Percentiles rank a stretch among this genome's conserved stretches.
Conservation (phyloP, 2,888 invertebrate genomes). For the Desoria tigrina region DNA sequence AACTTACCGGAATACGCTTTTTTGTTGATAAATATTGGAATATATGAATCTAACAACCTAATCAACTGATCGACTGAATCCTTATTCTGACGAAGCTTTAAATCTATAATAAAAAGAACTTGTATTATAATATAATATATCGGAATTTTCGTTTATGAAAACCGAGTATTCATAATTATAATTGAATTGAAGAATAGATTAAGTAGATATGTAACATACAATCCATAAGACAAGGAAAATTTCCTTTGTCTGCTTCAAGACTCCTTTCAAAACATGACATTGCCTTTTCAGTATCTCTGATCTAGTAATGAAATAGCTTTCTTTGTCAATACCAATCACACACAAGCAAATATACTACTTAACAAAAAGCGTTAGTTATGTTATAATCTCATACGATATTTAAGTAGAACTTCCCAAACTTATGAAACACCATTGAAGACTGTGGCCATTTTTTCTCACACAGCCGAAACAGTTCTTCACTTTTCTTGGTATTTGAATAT, state of each 20-base stretch:
- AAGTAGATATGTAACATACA: background rate
- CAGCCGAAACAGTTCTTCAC: background rate
- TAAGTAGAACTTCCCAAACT: constrained; percentile 7
- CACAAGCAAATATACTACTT: background rate
- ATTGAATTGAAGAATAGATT: too few relatives aligned
- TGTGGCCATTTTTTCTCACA: constrained; percentile 5
- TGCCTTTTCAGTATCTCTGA: background rate
- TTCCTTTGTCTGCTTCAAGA: background rate
- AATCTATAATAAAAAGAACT: too few relatives aligned
- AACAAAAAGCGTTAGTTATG: background rate
- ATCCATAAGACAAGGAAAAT: constrained; percentile 14
- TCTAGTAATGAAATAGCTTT: background rate
- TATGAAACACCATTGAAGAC: constrained; percentile 1
- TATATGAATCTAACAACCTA: background rate
- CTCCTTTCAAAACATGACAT: background rate
- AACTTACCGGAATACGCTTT: constrained; percentile 1
- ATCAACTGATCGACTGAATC: background rate
- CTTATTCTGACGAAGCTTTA: too few relatives aligned
- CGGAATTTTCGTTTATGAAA: too few relatives aligned
- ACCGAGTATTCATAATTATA: too few relatives aligned
- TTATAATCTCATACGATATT: background rate
- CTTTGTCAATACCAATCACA: background rate
- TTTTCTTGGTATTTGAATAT: background rate
- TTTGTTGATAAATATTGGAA: background rate
- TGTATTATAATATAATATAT: too few relatives aligned